Base-by-base conservation (phyloP, 2,113 vertebrate species). In the Oryzias woworae region DNA sequence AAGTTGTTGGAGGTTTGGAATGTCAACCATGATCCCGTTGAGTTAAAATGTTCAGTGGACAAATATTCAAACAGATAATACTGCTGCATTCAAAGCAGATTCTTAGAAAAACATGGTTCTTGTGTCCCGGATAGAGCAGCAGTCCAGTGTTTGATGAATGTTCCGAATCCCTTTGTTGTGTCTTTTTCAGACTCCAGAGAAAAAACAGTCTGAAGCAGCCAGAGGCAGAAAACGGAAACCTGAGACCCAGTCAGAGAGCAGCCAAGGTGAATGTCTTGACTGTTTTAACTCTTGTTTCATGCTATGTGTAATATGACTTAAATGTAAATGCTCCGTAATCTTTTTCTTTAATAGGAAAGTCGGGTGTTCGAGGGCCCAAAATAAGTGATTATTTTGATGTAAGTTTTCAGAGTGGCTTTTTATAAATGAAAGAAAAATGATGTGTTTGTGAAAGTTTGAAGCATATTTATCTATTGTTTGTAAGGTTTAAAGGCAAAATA, bases 311-410 rank as follows among this genome's bases (percentile, higher is more conserved):
- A 4, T 23, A 61, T 49, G 58, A 23, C 23, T 58, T 64, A 20
- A 66, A 53, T 18, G 14, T 47, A 17, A 54, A 57, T 45, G 45
- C 16, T 53, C 43, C 15, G 36, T 14, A 7, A 43, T 70, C 44
- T 81, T 78, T 87, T 90, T 23, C 66, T 24, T 73, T 80, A 64
- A 67, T 82, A 99, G 97, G 97, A 81, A 99, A 99, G 90, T 83
- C 93, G 57, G 92, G 92, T 73, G 94, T 90, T 80, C 94, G 96
- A 88, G 94, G 96, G 90, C 94, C 94, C 90, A 99, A 98, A 93
- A 99, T 99, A 91, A 99, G 97, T 85, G 97, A 99, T 90, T 99
- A 98, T 92, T 99, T 99, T 94, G 97, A 99, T 90, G 97, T 98
- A 92, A 94, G 94, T 91, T 53, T 56, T 18, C 7, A 55, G 18